Base-by-base conservation (phyloP, 2,113 vertebrate genomes). In the Podarcis raffonei region DNA sequence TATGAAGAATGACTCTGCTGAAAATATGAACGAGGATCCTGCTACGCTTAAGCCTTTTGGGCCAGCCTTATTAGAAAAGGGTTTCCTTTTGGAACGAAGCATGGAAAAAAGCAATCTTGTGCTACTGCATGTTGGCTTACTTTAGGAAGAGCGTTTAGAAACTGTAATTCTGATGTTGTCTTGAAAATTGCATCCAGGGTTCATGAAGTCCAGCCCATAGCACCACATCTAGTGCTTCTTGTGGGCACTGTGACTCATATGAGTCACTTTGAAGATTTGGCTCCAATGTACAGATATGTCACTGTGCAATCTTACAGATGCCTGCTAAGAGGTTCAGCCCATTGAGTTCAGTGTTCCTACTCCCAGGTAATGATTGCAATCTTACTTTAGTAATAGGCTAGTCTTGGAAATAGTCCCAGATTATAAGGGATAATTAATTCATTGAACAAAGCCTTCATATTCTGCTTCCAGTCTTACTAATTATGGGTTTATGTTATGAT, bases 1-100 rank as follows among this genome's bases (percentile, higher is more conserved):
- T 88, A 83, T 69, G 68, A 93, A 92, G 88, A 88, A 92, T 83
- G 23, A 89, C 89, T 65, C 83, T 91, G 90, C 90, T 95, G 92
- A 84, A 95, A 95, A 92, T 91, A 91, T 92, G 87, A 94, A 94
- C 93, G 53, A 86, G 89, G 91, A 93, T 82, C 66, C 13, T 86
- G 22, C 62, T 89, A 65, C 90, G 89, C 89, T 90, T 94, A 90
- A 95, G 91, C 42, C 57, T 39, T 91, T 81, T 94, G 94, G 89
- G 37, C 53, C 76, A 65, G 77, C 37, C 53, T 85, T 81, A 85
- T 81, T 85, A 81, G 35, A 94, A 93, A 90, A 92, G 78, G 59
- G 68, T 90, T 66, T 59, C 37, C 69, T 89, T 90, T 86, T 91
- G 92, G 89, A 92, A 93, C 81, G 90, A 89, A 78, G 81, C 85